Base-by-base conservation (phyloP, 1,140 invertebrate genomes). In the Plutomurus gul region DNA sequence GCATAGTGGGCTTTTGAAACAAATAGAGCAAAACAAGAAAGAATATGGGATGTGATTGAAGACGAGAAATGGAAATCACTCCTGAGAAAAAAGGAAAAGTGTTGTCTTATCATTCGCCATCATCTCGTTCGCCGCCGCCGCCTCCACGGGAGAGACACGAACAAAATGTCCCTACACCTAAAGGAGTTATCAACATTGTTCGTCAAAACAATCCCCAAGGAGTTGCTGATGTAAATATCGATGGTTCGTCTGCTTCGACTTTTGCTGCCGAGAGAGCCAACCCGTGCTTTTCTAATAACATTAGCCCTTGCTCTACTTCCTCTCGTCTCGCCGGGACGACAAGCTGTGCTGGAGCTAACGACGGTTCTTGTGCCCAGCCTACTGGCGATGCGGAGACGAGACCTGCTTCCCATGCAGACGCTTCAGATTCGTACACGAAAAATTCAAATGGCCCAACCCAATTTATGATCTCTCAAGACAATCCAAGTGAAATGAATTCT, bases 41-140 rank as follows among this genome's bases (percentile, higher is more conserved):
- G 27, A 65, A 36, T n/a, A 51, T 51, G 56, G 30, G 51, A 56
- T 27, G 51, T 27, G 56, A 65, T 65, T n/a, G 56, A 65, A 27
- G 56, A 65, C 56, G 18, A 33, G 56, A 27, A 65, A 65, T 65
- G 56, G 56, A 65, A 65, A 65, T 65, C 56, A 65, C 56, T 65
- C 56, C 27, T 5, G 30, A 65, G 16, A 65, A 27, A n/a, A 16
- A 27, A n/a, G 30, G 36, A 65, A 65, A 65, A 65, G 36, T 65
- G 56, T 65, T 65, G 20, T 51, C 47, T 65, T 65, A 65, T 65
- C 56, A 33, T 65, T 65, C 56, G 56, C 30, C 56, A 65, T 65
- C 56, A 65, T 65, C 27, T n/a, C n/a, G n/a, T 30, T 65, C 39
- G 11, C 39, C 39, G 39, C n/a, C 56, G 30, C 56, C 30, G 36